Evolutionary conservation across 2,113 vertebrate species (phyloP), one percentile per base, ranked within the genome.

Genomic region (Indicator indicator): DNA sequence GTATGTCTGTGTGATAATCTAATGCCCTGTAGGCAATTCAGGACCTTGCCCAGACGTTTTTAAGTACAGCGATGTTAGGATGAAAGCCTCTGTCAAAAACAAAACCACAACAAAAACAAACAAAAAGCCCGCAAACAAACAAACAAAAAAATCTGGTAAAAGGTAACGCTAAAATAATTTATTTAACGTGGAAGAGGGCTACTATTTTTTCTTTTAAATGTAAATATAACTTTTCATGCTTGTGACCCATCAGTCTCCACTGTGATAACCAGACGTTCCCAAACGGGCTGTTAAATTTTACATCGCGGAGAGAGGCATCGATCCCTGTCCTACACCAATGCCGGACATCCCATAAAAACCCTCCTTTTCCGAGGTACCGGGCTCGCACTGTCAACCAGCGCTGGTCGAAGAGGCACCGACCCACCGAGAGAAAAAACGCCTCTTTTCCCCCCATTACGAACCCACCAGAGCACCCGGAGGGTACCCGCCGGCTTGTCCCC

Each of bases 1-100:
- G 44, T 92, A 87, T 58, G 90, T 94, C 89, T 90, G 91, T 33
- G 64, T 52, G 24, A 86, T 89, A 87, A 93, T 70, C 78, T 85
- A 77, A 93, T 64, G 92, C 78, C 81, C 65, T 15, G 52, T 50
- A 68, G 83, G 83, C 89, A 86, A 67, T 46, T 56, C 83, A 14
- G 55, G 58, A 80, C 84, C 78, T 72, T 84, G 65, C 71, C 75
- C 67, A 74, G 65, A 60, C 7, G 5, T 71, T 83, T 88, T 11
- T 59, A 84, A 85, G 72, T 36, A n/a, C 20, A 77, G 32, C 62
- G 82, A 27, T 36, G 55, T 8, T 44, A 83, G 30, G 21, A 78
- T 64, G 42, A 88, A 89, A 94, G 36, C 12, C 16, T 86, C n/a
- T 12, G 44, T 12, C 67, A 52, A 42, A 44, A 44, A 16, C 5